phyloP scores from a whole-genome alignment of 2,888 invertebrate species.

The Drosophila rellima region DNA sequence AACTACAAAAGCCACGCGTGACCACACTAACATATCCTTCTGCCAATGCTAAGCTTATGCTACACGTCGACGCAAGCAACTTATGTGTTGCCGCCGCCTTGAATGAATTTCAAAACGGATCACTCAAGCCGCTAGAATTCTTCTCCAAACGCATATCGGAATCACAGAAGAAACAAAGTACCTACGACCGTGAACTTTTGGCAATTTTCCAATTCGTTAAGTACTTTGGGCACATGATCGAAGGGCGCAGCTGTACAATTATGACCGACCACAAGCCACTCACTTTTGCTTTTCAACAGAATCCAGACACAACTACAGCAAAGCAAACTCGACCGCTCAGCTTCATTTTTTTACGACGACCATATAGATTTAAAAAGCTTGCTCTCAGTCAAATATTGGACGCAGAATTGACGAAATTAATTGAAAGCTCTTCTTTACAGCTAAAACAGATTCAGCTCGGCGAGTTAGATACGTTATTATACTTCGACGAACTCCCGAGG shows the following conservation, averaged over 20 bases:
- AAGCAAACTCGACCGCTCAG: constrained; percentile 1
- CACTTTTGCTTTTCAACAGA: constrained; percentile 6
- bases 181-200: constrained; percentile 13
- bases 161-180: constrained; percentile 14
- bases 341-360: neutral
- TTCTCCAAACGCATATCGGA: constrained; percentile 16
- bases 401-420: neutral
- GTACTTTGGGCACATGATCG: constrained; percentile 18
- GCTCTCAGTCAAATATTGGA: neutral
- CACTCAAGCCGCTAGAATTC: constrained; percentile 21
- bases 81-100: constrained; percentile 6
- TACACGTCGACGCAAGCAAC: constrained; percentile 46
- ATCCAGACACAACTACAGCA: constrained; percentile 1
- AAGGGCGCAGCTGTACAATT: constrained; percentile 9
- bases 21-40: constrained; percentile 25
- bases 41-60: constrained; percentile 29
- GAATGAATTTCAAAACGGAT: neutral
- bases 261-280: constrained; percentile 11
- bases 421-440: neutral
- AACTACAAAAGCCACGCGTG: constrained; percentile 26
- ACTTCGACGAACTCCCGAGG: neutral
- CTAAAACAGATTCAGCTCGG: neutral
- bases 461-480: neutral
- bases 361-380: neutral
- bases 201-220: constrained; percentile 22